A percentile compares a stretch with the other conserved stretches of the same genome.
Evolutionary conservation across 2,888 invertebrate genomes (phyloP).

Genomic region (Eurois occulta): DNA sequence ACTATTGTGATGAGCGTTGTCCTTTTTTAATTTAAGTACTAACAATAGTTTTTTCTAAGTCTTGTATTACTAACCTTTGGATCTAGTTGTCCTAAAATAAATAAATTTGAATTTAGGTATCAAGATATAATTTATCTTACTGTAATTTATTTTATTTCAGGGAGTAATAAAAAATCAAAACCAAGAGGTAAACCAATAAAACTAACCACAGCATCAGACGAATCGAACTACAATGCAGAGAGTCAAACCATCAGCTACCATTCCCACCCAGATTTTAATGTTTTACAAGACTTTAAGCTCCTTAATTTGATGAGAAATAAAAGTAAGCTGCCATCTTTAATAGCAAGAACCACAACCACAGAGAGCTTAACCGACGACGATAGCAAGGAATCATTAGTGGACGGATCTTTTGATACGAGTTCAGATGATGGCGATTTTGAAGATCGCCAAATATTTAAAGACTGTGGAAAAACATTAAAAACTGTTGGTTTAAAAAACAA

Average conservation of each 20-base stretch:
- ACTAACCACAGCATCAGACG: slow-evolving; percentile 70
- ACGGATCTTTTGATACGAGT: slow-evolving; percentile 64
- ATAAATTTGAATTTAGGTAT: no score
- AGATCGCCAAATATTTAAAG: slow-evolving; percentile 73
- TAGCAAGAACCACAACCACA: slow-evolving; percentile 73
- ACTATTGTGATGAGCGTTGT: no score
- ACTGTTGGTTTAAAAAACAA: slow-evolving; percentile 35
- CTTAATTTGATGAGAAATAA: slow-evolving; percentile 79
- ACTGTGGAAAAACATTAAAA: slow-evolving; percentile 77
- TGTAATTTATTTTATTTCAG: slow-evolving; percentile 21
- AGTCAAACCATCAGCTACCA: slow-evolving; percentile 82
- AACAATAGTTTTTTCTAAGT: no score
- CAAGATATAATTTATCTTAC: not conserved
- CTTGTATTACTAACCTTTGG: no score
- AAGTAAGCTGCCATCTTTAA: slow-evolving; percentile 69
- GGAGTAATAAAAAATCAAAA: slow-evolving; percentile 52
- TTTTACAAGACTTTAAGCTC: slow-evolving; percentile 85
- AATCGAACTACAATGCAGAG: slow-evolving; percentile 71
- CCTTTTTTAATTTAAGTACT: no score
- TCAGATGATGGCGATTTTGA: slow-evolving; percentile 68
- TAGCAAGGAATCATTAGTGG: slow-evolving; percentile 68
- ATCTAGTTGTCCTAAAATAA: no score
- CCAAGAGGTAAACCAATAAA: slow-evolving; percentile 71
- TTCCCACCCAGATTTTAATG: slow-evolving; percentile 85
- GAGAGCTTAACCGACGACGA: slow-evolving; percentile 70